Percentiles rank a stretch among this genome's conserved stretches.
Conservation (phyloP, 2,113 vertebrate genomes). For the Pseudonaja textilis region DNA sequence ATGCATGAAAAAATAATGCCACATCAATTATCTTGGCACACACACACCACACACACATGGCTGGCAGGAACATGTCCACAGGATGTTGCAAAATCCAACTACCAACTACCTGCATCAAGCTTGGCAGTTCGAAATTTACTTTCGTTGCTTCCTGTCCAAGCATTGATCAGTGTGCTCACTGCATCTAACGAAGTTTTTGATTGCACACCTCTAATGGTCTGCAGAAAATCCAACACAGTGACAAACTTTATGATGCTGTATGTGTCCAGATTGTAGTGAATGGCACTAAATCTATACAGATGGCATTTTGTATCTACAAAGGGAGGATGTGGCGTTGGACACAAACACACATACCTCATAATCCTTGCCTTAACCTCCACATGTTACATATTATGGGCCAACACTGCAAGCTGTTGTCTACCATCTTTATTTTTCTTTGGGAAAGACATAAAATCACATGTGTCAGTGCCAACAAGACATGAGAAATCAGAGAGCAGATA, state of each 20-base stretch:
- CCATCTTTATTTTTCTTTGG: neutral
- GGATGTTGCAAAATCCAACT: slow-evolving; percentile 22
- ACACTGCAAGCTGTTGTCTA: neutral
- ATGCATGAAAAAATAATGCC: slow-evolving; percentile 11
- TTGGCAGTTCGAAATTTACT: slow-evolving; percentile 29
- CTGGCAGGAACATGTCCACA: slow-evolving; percentile 34
- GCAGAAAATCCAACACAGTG: slow-evolving; percentile 50
- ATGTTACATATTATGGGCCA: neutral
- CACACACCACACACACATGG: neutral
- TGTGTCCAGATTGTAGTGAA: no score
- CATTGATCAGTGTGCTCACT: slow-evolving; percentile 42
- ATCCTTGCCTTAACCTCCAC: neutral
- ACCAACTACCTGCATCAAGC: neutral
- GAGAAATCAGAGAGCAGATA: no score
- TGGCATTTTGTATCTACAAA: neutral
- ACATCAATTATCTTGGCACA: neutral
- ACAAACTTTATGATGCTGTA: slow-evolving; percentile 33
- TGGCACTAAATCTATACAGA: neutral
- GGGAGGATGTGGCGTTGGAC: neutral
- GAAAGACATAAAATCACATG: neutral
- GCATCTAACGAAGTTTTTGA: slow-evolving; percentile 41
- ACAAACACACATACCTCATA: neutral
- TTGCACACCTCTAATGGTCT: slow-evolving; percentile 43
- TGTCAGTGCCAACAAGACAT: neutral
- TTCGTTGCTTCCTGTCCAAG: slow-evolving; percentile 47